Evolutionary conservation across 2,888 invertebrate species (phyloP).

Genomic region (Glyphotaelius pellucidus): DNA sequence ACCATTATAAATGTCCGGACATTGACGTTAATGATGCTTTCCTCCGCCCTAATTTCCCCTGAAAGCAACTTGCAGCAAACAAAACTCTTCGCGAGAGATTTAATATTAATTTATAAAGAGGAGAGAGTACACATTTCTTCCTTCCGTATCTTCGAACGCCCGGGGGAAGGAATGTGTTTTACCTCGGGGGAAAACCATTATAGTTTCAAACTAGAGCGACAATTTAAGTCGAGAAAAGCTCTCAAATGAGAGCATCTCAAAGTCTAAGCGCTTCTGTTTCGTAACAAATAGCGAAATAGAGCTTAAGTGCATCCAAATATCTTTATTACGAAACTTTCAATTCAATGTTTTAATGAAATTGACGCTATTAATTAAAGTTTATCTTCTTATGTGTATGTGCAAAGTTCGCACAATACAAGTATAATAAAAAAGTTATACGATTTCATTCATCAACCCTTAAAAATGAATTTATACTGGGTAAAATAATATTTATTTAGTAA

Average conservation of each 20-base stretch:
- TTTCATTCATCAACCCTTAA: too few species aligned
- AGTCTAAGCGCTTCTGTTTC: constrained; percentile 5
- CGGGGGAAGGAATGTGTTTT: not conserved
- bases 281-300: constrained; percentile 23
- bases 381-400: not conserved
- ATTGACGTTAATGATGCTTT: not conserved
- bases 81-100: not conserved
- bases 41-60: not conserved
- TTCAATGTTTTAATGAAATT: not conserved
- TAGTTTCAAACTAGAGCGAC: constrained; percentile 29
- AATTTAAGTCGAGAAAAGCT: constrained; percentile 24
- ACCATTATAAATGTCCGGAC: not conserved
- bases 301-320: constrained; percentile 4
- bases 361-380: not conserved
- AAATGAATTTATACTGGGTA: too few species aligned
- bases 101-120: not conserved
- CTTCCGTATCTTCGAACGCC: not conserved
- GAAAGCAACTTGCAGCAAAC: not conserved
- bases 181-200: constrained; percentile 19
- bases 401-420: too few species aligned
- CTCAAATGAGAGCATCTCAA: constrained; percentile 31
- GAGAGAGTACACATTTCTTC: not conserved
- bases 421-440: too few species aligned
- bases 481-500: too few species aligned
- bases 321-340: not conserved